These are phyloP conservation scores for Pollachius pollachius DNA, from an alignment of 2,113 vertebrate genomes.

Conservation along the genomic window DNA sequence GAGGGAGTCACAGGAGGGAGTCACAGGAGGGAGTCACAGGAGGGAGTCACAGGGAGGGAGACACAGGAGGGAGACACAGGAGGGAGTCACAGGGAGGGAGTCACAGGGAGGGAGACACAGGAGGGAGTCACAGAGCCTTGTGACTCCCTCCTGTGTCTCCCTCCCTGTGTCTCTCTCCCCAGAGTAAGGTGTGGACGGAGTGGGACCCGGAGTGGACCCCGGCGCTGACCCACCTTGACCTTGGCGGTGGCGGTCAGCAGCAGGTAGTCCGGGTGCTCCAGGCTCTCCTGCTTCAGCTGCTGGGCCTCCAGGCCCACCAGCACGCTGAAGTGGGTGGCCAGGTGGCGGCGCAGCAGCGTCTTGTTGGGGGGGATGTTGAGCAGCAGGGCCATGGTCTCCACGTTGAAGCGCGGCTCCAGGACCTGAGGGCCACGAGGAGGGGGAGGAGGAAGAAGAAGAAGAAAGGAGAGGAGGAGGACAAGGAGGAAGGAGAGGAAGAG, in stretches of 20 bases:
- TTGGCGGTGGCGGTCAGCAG: slow-evolving; percentile 93
- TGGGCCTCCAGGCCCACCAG: slow-evolving; percentile 90
- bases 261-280: slow-evolving; percentile 89
- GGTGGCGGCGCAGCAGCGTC: slow-evolving; percentile 89
- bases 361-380: slow-evolving; percentile 97
- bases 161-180: too few relatives aligned
- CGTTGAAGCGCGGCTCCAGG: slow-evolving; percentile 94
- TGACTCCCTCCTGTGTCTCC: too few relatives aligned
- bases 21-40: too few relatives aligned
- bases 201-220: too few relatives aligned
- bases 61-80: too few relatives aligned
- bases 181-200: too few relatives aligned
- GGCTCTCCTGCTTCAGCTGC: slow-evolving; percentile 87
- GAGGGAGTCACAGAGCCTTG: too few relatives aligned
- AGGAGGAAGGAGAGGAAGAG: not conserved
- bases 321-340: slow-evolving; percentile 93
- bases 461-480: not conserved
- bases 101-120: too few relatives aligned
- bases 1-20: too few relatives aligned
- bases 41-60: too few relatives aligned
- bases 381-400: slow-evolving; percentile 95
- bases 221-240: slow-evolving; percentile 80
- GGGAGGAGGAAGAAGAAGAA: not conserved
- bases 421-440: slow-evolving; percentile 71
- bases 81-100: too few relatives aligned